Evolutionary conservation across 2,888 invertebrate species (phyloP), one percentile per base, ranked within the genome.

Genomic region (Cinara cedri): DNA sequence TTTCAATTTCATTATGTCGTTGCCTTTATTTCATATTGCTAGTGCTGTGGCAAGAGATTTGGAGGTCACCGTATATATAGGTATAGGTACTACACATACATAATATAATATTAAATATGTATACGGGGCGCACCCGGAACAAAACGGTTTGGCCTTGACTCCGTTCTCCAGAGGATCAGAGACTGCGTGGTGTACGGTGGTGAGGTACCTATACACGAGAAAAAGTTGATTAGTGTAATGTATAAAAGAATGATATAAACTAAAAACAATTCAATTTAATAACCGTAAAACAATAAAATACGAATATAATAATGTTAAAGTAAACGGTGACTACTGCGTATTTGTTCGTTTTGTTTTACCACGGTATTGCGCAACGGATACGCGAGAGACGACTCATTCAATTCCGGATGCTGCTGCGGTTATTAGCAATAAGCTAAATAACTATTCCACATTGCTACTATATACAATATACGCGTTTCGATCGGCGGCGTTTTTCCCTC

Each of bases 121-220:
- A 34, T 24, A 34, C 70, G 21, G 51, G 78, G 78, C 78, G 49
- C 78, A 78, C 78, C 78, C 78, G 78, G 78, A 78, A 78, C 70
- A 78, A 78, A 78, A 70, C 60, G 78, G 70, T 78, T 78, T 70
- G 78, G 78, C 78, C 78, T 78, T 78, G 78, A 78, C 78, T 78
- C 51, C 60, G 8, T 78, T 78, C 24, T 78, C 78, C 68, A 70
- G 60, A 44, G 34, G 34, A 34, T 34, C 44, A 4, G 55, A 55
- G 44, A 55, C 14, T 6, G 60, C 26, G 51, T 1, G 60, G 49
- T 49, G 60, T 49, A 49, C 9, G 75, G 19, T 54, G n/a, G n/a
- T n/a, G n/a, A n/a, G n/a, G n/a, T 44, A 14, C 65, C 16, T 44
- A 42, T 34, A 34, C 21, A 14, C 26, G 21, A 19, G 62, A 62